Evolutionary conservation across 2,888 invertebrate species (phyloP).

Genomic region (Cosmia trapezina): DNA sequence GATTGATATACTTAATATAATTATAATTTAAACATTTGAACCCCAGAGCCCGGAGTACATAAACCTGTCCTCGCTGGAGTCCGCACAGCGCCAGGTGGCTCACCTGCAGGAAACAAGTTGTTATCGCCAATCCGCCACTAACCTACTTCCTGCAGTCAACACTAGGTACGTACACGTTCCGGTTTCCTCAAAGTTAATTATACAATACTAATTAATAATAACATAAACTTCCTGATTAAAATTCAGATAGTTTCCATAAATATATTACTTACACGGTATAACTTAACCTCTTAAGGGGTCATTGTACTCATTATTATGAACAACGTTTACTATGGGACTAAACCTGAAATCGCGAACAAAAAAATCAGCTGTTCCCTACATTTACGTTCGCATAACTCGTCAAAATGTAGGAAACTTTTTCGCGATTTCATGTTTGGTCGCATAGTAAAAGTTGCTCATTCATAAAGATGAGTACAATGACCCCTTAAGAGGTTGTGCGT

Average conservation of each 20-base stretch:
- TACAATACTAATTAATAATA: constrained; percentile 5
- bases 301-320: too few species aligned
- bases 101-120: constrained; percentile 49
- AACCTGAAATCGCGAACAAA: too few species aligned
- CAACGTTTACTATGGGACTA: too few species aligned
- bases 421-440: too few species aligned
- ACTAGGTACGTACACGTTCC: neutral
- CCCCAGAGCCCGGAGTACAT: neutral
- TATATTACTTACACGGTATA: too few species aligned
- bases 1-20: neutral
- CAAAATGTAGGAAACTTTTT: too few species aligned
- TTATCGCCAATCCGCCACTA: constrained; percentile 14
- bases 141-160: constrained; percentile 22
- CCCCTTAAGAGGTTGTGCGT: too few species aligned
- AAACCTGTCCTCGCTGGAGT: neutral
- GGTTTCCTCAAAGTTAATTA: constrained; percentile 42
- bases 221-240: constrained; percentile 19
- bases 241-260: neutral
- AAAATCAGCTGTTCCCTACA: too few species aligned
- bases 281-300: too few species aligned
- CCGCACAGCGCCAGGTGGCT: neutral
- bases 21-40: neutral
- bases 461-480: too few species aligned
- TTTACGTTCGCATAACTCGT: too few species aligned
- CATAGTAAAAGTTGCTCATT: too few species aligned